Evolutionary conservation across 1,140 invertebrate genomes (phyloP), one percentile per base, ranked within the genome.

Genomic region (Musca domestica): DNA sequence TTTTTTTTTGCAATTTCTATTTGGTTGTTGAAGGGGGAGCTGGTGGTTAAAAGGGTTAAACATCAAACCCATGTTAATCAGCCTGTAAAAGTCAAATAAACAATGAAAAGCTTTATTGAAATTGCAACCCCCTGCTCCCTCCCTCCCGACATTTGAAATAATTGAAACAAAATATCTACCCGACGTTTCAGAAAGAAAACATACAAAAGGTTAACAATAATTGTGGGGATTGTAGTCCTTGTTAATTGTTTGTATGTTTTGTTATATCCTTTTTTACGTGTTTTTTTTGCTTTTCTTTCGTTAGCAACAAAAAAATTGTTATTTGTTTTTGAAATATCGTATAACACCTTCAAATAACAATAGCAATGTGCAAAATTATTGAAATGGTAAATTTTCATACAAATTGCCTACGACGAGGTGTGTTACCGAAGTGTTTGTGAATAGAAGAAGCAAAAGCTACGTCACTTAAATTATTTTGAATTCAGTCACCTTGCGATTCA

Each of bases 301-400:
- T n/a, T 61, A 27, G 54, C 17, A 19, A n/a, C n/a, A n/a, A n/a
- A 30, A 58, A 61, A 51, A 61, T 61, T 61, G 56, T 61, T 61
- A 61, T 61, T 61, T 61, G 56, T 61, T 61, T 51, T 61, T 19
- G 41, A 27, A 61, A 61, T 61, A 61, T 61, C 56, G 17, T 41
- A 17, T 61, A 61, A 61, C 56, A 61, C 56, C 56, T 41, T 61
- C 19, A 30, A 30, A 30, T 41, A 41, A 41, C 34, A 41, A 41
- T 22, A 61, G 20, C 34, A 61, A 61, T 61, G 27, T 19, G 56
- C n/a, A 61, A 61, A 61, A 41, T 41, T 61, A 61, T 61, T 61
- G 56, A 61, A 61, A 41, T 34, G 56, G n/a, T 20, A 61, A 61
- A 61, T 61, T 61, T 61, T 41, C 20, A 61, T 61, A 61, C 56